These are phyloP conservation scores for Talpa occidentalis DNA, from an alignment of 2,113 vertebrate genomes.

Conservation along the genomic window DNA sequence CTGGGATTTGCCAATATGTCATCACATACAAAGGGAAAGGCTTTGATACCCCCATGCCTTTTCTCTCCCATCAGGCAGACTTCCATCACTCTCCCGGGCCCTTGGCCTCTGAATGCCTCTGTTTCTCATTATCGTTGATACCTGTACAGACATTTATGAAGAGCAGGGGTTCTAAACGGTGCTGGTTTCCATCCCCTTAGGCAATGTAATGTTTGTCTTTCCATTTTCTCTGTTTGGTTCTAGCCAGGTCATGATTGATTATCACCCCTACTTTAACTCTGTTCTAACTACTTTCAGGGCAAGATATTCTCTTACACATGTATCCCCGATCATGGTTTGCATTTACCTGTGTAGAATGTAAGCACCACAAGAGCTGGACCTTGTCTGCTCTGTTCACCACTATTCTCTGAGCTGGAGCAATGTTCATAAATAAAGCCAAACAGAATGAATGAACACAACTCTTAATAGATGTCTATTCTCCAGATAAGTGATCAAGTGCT, in stretches of 20 bases:
- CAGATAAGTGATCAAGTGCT: background rate
- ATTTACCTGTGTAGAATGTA: background rate
- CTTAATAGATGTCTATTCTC: background rate
- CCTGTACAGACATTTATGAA: background rate
- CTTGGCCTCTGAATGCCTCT: background rate
- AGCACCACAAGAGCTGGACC: background rate
- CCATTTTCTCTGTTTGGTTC: background rate
- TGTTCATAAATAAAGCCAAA: background rate
- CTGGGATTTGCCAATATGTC: background rate
- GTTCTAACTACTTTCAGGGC: background rate
- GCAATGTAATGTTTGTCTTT: background rate
- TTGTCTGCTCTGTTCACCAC: background rate
- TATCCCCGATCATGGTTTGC: background rate
- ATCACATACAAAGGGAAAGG: background rate
- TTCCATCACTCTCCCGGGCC: background rate
- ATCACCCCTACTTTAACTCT: background rate
- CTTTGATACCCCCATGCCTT: background rate
- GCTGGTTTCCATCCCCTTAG: background rate
- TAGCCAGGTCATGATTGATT: background rate
- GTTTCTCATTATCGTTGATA: background rate
- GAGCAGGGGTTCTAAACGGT: background rate
- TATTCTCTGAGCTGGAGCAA: background rate
- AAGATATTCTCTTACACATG: background rate
- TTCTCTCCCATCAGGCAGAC: background rate
- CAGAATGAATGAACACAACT: background rate